phyloP scores from a whole-genome alignment of 2,888 invertebrate genomes.

The Drosophila bunnanda region DNA sequence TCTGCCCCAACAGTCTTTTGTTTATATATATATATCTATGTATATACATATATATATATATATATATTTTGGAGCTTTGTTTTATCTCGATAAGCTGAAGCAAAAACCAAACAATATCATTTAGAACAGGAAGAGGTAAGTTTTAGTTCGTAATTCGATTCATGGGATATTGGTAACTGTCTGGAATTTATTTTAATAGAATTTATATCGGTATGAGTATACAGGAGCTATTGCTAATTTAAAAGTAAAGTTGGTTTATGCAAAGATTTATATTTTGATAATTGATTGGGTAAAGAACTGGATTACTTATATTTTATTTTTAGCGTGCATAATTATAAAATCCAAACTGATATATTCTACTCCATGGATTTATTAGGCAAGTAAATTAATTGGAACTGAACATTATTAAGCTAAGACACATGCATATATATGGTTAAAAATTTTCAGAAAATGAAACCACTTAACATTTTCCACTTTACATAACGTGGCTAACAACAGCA shows the following conservation, averaged over 20 bases:
- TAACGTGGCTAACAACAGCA: not conserved
- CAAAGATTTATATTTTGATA: no score
- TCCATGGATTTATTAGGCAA: no score
- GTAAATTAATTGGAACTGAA: not conserved
- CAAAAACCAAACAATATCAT: not conserved
- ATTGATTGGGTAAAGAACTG: no score
- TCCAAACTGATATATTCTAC: no score
- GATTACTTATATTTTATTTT: no score
- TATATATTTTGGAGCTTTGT: conserved; percentile 4
- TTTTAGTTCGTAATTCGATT: not conserved
- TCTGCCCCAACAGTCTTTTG: conserved; percentile 9
- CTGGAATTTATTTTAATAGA: not conserved
- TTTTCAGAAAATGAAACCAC: not conserved
- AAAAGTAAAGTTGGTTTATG: no score
- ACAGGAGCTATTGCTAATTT: not conserved
- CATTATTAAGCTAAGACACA: not conserved
- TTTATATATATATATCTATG: not conserved
- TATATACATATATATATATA: no score
- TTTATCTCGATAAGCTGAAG: not conserved
- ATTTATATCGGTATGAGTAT: not conserved
- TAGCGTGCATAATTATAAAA: no score
- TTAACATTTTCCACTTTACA: not conserved
- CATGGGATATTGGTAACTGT: not conserved
- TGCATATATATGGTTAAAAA: not conserved
- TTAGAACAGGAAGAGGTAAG: not conserved